A percentile compares a stretch with the other conserved stretches of the same genome.
Conservation (phyloP, 2,113 vertebrate species). For the Cyanistes caeruleus region DNA sequence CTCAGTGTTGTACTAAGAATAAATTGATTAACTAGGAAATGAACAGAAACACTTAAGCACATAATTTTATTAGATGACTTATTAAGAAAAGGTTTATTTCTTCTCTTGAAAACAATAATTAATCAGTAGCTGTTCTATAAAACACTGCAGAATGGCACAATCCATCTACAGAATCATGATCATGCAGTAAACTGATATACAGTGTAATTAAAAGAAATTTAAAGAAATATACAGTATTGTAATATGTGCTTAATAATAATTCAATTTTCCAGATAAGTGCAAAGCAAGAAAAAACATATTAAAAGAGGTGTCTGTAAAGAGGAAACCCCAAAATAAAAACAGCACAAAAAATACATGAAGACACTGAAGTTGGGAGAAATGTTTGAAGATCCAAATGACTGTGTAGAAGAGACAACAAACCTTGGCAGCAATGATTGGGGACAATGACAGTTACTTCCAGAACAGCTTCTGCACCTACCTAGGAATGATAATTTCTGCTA, state of each 20-base stretch:
- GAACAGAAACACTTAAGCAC: not conserved
- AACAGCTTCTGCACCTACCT: not conserved
- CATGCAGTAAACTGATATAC: not conserved
- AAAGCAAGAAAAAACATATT: not conserved
- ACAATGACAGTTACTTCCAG: not conserved
- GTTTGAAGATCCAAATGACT: not conserved
- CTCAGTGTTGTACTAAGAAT: accelerated
- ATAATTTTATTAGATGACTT: not conserved
- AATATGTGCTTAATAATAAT: not conserved
- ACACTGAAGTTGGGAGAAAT: not conserved
- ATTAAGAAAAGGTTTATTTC: not conserved
- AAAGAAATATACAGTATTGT: not conserved
- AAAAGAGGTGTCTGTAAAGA: not conserved
- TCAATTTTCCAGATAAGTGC: not conserved
- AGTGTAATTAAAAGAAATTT: not conserved
- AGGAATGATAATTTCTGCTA: not conserved
- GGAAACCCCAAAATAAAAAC: not conserved
- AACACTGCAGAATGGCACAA: not conserved
- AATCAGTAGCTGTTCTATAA: not conserved
- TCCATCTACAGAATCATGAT: not conserved
- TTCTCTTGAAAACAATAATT: not conserved
- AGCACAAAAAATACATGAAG: not conserved
- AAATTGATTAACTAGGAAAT: not conserved
- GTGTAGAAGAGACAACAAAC: not conserved
- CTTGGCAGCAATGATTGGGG: not conserved